phyloP scores from a whole-genome alignment of 2,113 vertebrate genomes.

The Pachypanchax playfairii region DNA sequence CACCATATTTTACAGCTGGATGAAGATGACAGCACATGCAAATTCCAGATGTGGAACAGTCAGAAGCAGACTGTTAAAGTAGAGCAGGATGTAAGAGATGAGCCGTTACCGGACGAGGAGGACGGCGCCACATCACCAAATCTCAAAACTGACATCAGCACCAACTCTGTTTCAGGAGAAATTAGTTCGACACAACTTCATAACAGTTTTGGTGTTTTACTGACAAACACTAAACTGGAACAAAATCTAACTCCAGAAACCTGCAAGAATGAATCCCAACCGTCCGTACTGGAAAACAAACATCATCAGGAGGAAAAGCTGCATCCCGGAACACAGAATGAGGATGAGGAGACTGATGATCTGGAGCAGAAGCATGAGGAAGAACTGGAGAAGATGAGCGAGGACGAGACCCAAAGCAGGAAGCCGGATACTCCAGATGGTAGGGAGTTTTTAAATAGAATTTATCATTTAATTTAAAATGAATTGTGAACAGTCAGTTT shows the following conservation, averaged over 20 bases:
- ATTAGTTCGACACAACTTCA: background rate
- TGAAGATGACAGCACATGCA: slow-evolving; percentile 1
- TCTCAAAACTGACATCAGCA: background rate
- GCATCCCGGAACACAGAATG: background rate
- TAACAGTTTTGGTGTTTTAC: background rate
- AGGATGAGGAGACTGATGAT: slow-evolving; percentile 8
- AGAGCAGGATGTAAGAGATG: background rate
- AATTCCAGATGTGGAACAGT: background rate
- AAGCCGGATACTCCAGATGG: slow-evolving; percentile 20
- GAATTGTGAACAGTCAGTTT: too few relatives aligned
- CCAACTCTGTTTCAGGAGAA: background rate
- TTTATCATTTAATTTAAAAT: too few relatives aligned
- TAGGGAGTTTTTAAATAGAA: slow-evolving; percentile 7
- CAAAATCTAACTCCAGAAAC: background rate
- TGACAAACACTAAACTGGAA: slow-evolving; percentile 6
- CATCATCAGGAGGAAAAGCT: slow-evolving; percentile 19
- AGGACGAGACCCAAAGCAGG: background rate
- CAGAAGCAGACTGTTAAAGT: background rate
- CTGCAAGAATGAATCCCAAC: slow-evolving; percentile 29
- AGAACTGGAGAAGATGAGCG: background rate
- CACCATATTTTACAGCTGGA: background rate
- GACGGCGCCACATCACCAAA: background rate
- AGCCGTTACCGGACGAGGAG: background rate
- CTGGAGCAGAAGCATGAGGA: background rate
- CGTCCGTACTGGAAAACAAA: slow-evolving; percentile 51